Evolutionary conservation across 2,113 vertebrate genomes (phyloP).

Genomic region (Clinocottus analis): DNA sequence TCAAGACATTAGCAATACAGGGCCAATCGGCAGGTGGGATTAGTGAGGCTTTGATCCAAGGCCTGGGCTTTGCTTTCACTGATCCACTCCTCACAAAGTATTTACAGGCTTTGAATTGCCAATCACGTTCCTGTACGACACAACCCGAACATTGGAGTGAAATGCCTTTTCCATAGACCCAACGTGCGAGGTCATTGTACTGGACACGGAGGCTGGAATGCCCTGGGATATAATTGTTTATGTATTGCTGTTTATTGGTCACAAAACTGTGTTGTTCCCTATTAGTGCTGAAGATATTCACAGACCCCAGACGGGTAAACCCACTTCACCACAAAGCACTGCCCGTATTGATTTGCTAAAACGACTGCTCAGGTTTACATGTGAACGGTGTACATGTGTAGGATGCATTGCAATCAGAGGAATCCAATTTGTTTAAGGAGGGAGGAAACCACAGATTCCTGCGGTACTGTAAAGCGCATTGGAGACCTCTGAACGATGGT

Average conservation of each 20-base stretch:
- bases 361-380: conserved; percentile 8
- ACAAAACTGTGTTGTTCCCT: not conserved
- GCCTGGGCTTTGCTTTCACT: conserved; percentile 19
- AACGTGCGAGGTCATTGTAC: not conserved
- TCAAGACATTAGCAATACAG: conserved; percentile 44
- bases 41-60: conserved; percentile 47
- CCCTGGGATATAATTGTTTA: not conserved
- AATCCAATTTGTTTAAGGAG: not conserved
- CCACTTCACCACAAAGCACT: conserved; percentile 10
- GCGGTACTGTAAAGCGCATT: not conserved
- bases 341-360: not conserved
- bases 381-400: not conserved
- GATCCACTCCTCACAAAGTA: conserved; percentile 48
- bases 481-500: conserved; percentile 4
- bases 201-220: not conserved
- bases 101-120: conserved; percentile 40
- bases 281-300: not conserved
- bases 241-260: not conserved
- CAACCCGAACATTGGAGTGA: not conserved
- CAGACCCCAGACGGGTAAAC: not conserved
- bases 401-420: not conserved
- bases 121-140: conserved; percentile 4
- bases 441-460: not conserved
- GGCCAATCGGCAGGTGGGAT: conserved; percentile 48
- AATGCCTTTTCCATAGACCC: not conserved